Conservation (phyloP, 2,888 invertebrate species). For the Acanthococcus lagerstroemiae region DNA sequence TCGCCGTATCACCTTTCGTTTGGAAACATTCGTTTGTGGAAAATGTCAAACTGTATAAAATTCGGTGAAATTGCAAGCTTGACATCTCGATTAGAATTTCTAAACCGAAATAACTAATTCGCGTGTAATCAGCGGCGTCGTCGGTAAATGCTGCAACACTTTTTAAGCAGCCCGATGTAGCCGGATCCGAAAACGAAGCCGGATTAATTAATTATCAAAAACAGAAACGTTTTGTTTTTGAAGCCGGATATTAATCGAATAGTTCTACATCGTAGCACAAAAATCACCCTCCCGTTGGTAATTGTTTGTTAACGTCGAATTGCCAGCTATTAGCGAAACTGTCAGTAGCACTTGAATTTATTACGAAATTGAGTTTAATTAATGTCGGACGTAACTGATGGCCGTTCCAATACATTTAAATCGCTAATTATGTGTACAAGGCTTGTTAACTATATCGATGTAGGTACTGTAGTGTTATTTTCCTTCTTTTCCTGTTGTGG, state of each 20-base stretch:
- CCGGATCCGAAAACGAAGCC: neutral
- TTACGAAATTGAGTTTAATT: constrained; percentile 26
- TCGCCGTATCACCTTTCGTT: too few relatives aligned
- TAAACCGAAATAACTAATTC: neutral
- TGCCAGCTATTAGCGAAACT: constrained; percentile 30
- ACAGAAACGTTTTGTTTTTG: constrained; percentile 31
- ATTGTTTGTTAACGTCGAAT: constrained; percentile 30
- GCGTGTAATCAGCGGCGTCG: neutral
- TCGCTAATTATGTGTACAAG: constrained; percentile 25
- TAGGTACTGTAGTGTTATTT: neutral
- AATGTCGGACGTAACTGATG: constrained; percentile 21
- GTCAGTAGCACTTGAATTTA: constrained; percentile 32
- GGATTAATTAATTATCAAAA: constrained; percentile 30
- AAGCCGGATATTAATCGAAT: constrained; percentile 28
- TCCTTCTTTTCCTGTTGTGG: neutral
- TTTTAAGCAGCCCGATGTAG: too few relatives aligned
- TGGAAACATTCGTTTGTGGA: too few relatives aligned
- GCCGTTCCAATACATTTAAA: constrained; percentile 22
- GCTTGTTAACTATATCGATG: constrained; percentile 8
- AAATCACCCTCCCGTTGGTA: constrained; percentile 25
- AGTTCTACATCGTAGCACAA: constrained; percentile 17
- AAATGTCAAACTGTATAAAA: too few relatives aligned
- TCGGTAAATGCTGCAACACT: neutral
- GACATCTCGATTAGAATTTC: too few relatives aligned
- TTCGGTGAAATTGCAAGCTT: too few relatives aligned